Evolutionary conservation across 2,113 vertebrate genomes (phyloP).

Genomic region (Eupsittula cactorum): DNA sequence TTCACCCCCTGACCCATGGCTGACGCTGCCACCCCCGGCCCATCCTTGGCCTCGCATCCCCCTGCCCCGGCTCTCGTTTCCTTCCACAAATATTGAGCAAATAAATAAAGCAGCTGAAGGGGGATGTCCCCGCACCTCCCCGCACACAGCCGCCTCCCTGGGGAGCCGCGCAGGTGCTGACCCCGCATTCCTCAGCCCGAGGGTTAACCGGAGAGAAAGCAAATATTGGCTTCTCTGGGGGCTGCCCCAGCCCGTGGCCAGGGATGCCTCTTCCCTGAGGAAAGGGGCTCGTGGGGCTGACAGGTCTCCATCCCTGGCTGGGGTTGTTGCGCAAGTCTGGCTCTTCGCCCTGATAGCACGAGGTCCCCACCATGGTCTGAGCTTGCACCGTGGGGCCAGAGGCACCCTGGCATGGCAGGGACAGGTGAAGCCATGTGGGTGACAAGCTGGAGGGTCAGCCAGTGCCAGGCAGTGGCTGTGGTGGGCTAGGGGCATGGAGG

Average conservation of each 20-base stretch:
- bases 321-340: background rate
- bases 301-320: background rate
- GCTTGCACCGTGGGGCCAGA: background rate
- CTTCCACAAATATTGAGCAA: slow-evolving; percentile 58
- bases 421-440: rapidly evolving
- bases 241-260: background rate
- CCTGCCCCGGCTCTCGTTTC: background rate
- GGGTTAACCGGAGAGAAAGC: slow-evolving; percentile 61
- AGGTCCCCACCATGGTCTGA: background rate
- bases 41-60: background rate
- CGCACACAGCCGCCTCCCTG: background rate
- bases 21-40: rapidly evolving
- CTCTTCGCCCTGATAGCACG: rapidly evolving
- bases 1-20: background rate
- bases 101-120: background rate
- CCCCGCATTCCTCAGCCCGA: slow-evolving; percentile 43
- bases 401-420: rapidly evolving
- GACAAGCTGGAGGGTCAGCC: background rate
- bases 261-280: background rate
- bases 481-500: background rate
- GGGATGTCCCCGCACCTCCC: background rate
- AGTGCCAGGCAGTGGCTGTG: background rate
- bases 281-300: rapidly evolving
- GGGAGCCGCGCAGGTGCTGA: slow-evolving; percentile 53
- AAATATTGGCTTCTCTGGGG: slow-evolving; percentile 44